Base-by-base conservation (phyloP, 1,140 invertebrate genomes). In the Wiebesia pumilae region DNA sequence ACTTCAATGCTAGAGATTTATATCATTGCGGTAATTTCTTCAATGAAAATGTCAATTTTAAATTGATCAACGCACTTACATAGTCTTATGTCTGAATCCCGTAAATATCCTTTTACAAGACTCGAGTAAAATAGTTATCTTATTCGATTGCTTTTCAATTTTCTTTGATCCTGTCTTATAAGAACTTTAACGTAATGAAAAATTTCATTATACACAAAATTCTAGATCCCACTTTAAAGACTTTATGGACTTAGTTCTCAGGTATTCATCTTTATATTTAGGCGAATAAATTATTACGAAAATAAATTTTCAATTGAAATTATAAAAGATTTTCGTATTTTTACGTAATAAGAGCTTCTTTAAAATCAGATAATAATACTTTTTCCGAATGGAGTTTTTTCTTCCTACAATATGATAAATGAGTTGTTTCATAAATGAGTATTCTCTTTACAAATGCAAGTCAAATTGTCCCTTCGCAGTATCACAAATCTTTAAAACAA, bases 401-500 rank as follows among this genome's bases (percentile, higher is more conserved):
- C 47, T 43, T 65, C 33, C 38, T 24, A 62, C 38, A 75, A 43
- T 43, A 40, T 75, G 38, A 75, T 10, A 43, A 75, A 75, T 43
- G 71, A 75, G 38, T 40, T 40, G 38, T 38, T 43, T 75, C 69
- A 67, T 33, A 47, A 69, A 79, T 85, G 83, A 71, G 78, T 81
- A 85, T 81, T 30, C 35, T n/a, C 30, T 40, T 40, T 77, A 77
- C 54, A 62, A n/a, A 62, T 77, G 54, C 33, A 77, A 83, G 82
- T 75, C 51, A 75, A 75, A 83, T 83, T 43, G 35, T 58, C n/a
- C 71, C 38, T 30, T 83, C 30, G 65, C n/a, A 83, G 71, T 40
- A 62, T 78, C 85, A 83, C 85, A 82, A 86, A 83, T 83, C 85
- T 86, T 83, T 19, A 67, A 77, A 78, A 79, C 85, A 86, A 86